Evolutionary conservation across 1,140 invertebrate genomes (phyloP), one percentile per base, ranked within the genome.

Genomic region (Rhopalosiphum padi): DNA sequence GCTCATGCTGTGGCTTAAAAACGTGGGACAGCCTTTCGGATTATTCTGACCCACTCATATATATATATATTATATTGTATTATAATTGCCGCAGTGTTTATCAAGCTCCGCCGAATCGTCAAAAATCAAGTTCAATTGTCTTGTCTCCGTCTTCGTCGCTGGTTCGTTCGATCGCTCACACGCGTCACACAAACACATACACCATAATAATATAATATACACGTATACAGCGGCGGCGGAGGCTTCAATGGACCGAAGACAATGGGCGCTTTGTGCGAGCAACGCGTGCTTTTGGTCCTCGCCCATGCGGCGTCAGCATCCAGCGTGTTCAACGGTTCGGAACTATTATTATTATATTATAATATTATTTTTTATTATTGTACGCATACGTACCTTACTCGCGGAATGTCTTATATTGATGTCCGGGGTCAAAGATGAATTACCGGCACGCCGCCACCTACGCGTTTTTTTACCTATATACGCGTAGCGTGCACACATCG

Each of bases 341-440:
- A 41, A 35, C 30, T 77, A 77, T 77, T 83, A 83, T 41, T 37
- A 83, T 83, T 22, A 85, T 85, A 85, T 41, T 85, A 43, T 85
- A 85, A 43, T 41, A 83, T 41, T 60, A n/a, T 77, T 77, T 77
- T n/a, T 77, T n/a, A 68, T 68, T 77, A 77, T 77, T n/a, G 60
- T n/a, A 85, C 41, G 9, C 22, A 30, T 9, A 41, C 83, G 37
- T 85, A 43, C 22, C 83, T 25, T 21, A 53, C 53, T 21, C 90
- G 90, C 90, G 90, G 90, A 91, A 91, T 91, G 60, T 91, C 86
- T 91, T 82, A 77, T 82, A 77, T 91, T 77, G 90, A 91, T 77
- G 90, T 91, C 90, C 90, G 60, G 90, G 90, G 90, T 77, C 90
- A 82, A 77, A 91, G 90, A 43, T 91, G 43, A 51, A 88, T n/a